Base-by-base conservation (phyloP, 35 echinoderm and acorn worm species). In the Stichopus chloronotus region DNA sequence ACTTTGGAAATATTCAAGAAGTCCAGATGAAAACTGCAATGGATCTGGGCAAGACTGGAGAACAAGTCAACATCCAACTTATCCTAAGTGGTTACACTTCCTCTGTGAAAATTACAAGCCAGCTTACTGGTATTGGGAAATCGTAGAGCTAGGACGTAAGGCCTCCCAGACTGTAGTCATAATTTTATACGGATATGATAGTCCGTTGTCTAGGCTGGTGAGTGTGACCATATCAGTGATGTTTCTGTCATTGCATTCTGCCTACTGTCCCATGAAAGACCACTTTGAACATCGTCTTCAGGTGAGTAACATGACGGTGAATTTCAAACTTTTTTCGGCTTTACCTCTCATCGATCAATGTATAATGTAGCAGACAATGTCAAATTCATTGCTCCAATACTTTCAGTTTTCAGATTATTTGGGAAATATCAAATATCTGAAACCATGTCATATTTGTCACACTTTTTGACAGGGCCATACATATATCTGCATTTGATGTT, bases 121-220 rank as follows among this genome's bases (percentile, higher is more conserved):
- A 13, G 1, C 57, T 16, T 94, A 78, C 58, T 94, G 84, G 84
- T 94, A 58, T 56, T 94, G 93, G 93, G 93, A 94, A 78, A 94
- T 94, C 21, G 17, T 94, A n/a, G 93, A 94, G 56, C 60, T 94
- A 8, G 12, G 25, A 11, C 85, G 93, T 6, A 93, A 93, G 58
- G 68, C 78, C 25, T 53, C 61, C 4, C 81, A 76, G 81, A 74
- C 83, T 5, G 9, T 81, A 12, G 23, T 94, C 3, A 30, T 94
- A 8, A 65, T 89, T n/a, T 56, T 94, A 19, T 94, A 6, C 60
- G 93, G 93, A n/a, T 78, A 53, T 9, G 86, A 88, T 7, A 85
- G 72, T 55, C 74, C 52, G 0, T 54, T 88, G 5, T 88, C 85
- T 4, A 79, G 57, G n/a, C 11, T 10, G 24, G 9, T 88, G 63